Evolutionary conservation across 2,888 invertebrate species (phyloP), one percentile per base, ranked within the genome.

Genomic region (Hipparchia semele): DNA sequence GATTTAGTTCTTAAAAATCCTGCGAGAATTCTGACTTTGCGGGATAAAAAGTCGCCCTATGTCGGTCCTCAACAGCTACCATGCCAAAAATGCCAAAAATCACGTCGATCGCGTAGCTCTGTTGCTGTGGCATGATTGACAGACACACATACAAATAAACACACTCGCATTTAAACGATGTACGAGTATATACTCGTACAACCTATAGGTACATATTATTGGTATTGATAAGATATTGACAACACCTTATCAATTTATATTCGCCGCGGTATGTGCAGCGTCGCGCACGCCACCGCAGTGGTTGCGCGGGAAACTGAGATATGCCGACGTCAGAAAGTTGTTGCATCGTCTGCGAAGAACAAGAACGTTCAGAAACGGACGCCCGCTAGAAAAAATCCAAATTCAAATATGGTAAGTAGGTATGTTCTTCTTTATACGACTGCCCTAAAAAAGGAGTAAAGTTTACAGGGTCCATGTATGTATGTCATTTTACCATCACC

Each of bases 251-350:
- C 77, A 64, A 9, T 56, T 70, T 6, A 51, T 69, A 73, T 76
- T 56, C 73, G 64, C 58, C 73, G 68, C 70, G 77, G 76, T 56
- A 85, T 87, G 86, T 86, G 86, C 80, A 84, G 84, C 39, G 83
- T 85, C 73, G 83, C 84, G 76, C 87, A 85, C 76, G 82, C 85
- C 80, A 85, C 88, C 79, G 88, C 88, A 83, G 87, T 89, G 68
- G 80, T 80, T 59, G 82, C 86, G 80, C 86, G 86, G 73, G 86
- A 84, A 80, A 79, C 85, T 71, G 81, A 80, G 78, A 83, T 83
- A 85, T 81, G 84, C 82, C 81, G 84, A 78, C 81, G 80, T 77
- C 76, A 75, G 73, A 80, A 79, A 75, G 77, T 80, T 66, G 70
- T 76, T 65, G 46, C 69, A 23, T 54, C 66, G 54, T 23, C 69